Evolutionary conservation across 2,888 invertebrate genomes (phyloP).

Genomic region (Drosophila atripex): DNA sequence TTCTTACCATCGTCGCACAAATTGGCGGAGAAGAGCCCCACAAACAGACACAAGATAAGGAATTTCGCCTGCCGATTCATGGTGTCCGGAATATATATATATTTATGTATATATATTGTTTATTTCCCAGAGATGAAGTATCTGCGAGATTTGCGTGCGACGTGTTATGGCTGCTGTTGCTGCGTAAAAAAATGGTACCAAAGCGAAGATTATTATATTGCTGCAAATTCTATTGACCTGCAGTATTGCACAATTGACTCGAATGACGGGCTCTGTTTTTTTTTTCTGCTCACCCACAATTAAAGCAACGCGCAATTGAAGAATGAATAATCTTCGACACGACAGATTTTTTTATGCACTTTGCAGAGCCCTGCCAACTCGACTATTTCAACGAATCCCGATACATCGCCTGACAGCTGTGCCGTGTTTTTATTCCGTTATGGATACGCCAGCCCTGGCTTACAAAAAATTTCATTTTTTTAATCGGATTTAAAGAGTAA

Average conservation of each 20-base stretch:
- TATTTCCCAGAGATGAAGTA: conserved; percentile 21
- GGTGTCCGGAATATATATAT: conserved; percentile 23
- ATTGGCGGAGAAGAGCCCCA: conserved; percentile 71
- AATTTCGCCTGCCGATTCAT: conserved; percentile 76
- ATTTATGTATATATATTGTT: conserved; percentile 10
- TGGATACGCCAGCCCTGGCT: conserved; percentile 2
- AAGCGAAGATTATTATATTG: conserved; percentile 4
- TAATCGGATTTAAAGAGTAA: background rate
- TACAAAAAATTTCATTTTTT: background rate
- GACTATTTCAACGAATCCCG: conserved; percentile 13
- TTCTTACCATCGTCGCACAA: conserved; percentile 56
- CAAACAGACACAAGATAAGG: conserved; percentile 74
- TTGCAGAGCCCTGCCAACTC: conserved; percentile 11
- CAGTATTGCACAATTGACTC: conserved; percentile 41
- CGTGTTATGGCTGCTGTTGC: conserved; percentile 35
- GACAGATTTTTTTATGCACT: conserved; percentile 27
- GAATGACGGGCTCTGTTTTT: conserved; percentile 11
- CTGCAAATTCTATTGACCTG: conserved; percentile 10
- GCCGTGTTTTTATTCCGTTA: background rate
- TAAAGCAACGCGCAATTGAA: conserved; percentile 65
- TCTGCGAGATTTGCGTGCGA: conserved; percentile 36
- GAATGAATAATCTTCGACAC: conserved; percentile 65
- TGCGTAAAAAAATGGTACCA: conserved; percentile 27
- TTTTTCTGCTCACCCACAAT: conserved; percentile 27
- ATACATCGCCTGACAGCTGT: conserved; percentile 25